Percentiles rank a stretch among this genome's conserved stretches.
Conservation (phyloP, 2,113 vertebrate species). For the Epinephelus lanceolatus region DNA sequence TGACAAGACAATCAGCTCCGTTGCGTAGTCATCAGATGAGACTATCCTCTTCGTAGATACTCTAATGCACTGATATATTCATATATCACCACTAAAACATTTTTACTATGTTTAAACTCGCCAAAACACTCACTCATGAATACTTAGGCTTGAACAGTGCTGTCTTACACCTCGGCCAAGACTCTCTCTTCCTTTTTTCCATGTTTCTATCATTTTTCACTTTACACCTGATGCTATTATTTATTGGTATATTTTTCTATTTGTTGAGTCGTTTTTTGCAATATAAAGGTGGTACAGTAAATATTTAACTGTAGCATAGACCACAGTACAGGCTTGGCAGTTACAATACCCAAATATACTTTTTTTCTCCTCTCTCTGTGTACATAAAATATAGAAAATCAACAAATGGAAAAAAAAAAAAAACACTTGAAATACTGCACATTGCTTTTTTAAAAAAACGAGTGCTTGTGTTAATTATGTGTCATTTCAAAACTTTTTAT, state of each 20-base stretch:
- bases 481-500: conserved; percentile 81
- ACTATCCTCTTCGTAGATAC: conserved; percentile 54
- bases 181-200: conserved; percentile 75
- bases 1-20: conserved; percentile 79
- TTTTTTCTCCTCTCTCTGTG: conserved; percentile 64
- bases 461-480: conserved; percentile 80
- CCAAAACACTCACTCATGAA: conserved; percentile 85
- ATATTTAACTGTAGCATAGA: conserved; percentile 84
- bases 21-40: conserved; percentile 52
- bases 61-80: conserved; percentile 85
- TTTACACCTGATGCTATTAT: conserved; percentile 64
- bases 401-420: conserved; percentile 79
- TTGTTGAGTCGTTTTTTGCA: conserved; percentile 76
- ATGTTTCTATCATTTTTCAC: conserved; percentile 33
- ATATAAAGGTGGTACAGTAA: conserved; percentile 85
- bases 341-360: conserved; percentile 84
- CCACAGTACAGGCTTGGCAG: conserved; percentile 88
- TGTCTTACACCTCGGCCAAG: conserved; percentile 81
- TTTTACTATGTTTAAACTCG: conserved; percentile 64
- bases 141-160: conserved; percentile 70
- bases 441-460: conserved; percentile 86
- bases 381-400: conserved; percentile 73
- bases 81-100: conserved; percentile 49
- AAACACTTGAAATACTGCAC: conserved; percentile 88
- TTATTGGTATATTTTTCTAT: conserved; percentile 78